These are phyloP conservation scores for Perizoma flavofasciatum DNA, from an alignment of 2,888 invertebrate genomes.

Conservation along the genomic window DNA sequence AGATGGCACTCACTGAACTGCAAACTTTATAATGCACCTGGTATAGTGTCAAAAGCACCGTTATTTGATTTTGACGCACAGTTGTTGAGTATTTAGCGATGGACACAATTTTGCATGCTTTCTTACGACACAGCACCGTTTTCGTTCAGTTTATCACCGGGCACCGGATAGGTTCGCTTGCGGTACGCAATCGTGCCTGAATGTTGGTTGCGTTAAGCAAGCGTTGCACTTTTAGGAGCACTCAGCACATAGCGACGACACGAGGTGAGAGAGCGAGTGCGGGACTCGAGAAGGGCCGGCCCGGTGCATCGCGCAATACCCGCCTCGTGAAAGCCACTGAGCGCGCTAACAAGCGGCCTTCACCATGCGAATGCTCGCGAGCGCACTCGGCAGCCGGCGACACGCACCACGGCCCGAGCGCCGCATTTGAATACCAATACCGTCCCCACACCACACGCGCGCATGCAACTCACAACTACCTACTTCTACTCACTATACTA, in stretches of 20 bases:
- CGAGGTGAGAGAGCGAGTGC: slow-evolving; percentile 83
- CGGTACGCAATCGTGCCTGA: slow-evolving; percentile 51
- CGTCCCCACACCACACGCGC: slow-evolving; percentile 82
- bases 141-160: slow-evolving; percentile 80
- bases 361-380: not conserved
- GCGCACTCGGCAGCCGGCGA: slow-evolving; percentile 43
- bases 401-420: slow-evolving; percentile 80
- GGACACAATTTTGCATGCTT: slow-evolving; percentile 84
- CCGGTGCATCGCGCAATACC: slow-evolving; percentile 23
- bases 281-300: slow-evolving; percentile 55
- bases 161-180: slow-evolving; percentile 78
- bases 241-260: slow-evolving; percentile 81
- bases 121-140: slow-evolving; percentile 81
- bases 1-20: slow-evolving; percentile 85
- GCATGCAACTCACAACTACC: slow-evolving; percentile 82
- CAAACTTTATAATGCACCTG: slow-evolving; percentile 81
- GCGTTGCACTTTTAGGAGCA: slow-evolving; percentile 78
- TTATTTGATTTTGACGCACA: slow-evolving; percentile 83
- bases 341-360: slow-evolving; percentile 11
- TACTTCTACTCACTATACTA: slow-evolving; percentile 74
- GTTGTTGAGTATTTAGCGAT: slow-evolving; percentile 84
- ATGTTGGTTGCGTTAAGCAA: slow-evolving; percentile 57
- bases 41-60: slow-evolving; percentile 83
- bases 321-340: slow-evolving; percentile 13
- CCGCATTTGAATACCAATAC: slow-evolving; percentile 91